Percentiles rank a stretch among this genome's conserved stretches.
phyloP scores from a whole-genome alignment of 1,140 invertebrate genomes.

The Drosophila pandora region DNA sequence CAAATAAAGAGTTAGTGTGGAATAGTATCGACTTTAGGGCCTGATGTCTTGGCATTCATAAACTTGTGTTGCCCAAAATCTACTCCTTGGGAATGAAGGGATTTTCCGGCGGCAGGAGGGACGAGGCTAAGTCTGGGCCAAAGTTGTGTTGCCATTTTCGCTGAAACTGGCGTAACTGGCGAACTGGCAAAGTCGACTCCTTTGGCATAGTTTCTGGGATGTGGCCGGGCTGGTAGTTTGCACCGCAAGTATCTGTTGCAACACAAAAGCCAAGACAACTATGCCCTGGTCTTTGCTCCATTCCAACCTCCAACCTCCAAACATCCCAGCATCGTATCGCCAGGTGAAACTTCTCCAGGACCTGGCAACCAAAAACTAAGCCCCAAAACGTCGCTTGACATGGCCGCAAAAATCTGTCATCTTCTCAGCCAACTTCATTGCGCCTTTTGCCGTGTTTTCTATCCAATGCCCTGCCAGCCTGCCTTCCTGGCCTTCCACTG shows the following conservation, averaged over 20 bases:
- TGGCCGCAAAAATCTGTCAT: slow-evolving; percentile 56
- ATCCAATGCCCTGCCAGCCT: not conserved
- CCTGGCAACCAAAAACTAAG: slow-evolving; percentile 29
- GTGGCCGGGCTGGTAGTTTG: slow-evolving; percentile 49
- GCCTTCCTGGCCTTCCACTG: not conserved
- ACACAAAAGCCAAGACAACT: slow-evolving; percentile 39
- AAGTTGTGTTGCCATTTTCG: slow-evolving; percentile 35
- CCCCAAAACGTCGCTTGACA: slow-evolving; percentile 46
- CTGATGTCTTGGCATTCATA: slow-evolving; percentile 8
- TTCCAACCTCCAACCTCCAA: not conserved
- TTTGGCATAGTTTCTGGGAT: slow-evolving; percentile 62
- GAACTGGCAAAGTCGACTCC: slow-evolving; percentile 6
- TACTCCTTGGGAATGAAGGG: slow-evolving; percentile 2
- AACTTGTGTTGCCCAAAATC: slow-evolving; percentile 12
- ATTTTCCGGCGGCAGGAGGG: not conserved
- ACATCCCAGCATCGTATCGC: not conserved
- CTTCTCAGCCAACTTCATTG: slow-evolving; percentile 26
- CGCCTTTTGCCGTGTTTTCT: slow-evolving; percentile 5
- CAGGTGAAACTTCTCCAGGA: slow-evolving; percentile 24
- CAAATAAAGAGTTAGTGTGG: not conserved
- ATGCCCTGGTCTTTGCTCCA: slow-evolving; percentile 30
- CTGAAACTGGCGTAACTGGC: not conserved
- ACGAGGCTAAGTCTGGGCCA: slow-evolving; percentile 2
- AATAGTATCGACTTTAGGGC: not conserved
- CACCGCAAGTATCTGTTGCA: slow-evolving; percentile 55